phyloP scores from a whole-genome alignment of 2,888 invertebrate genomes.

The Allacma fusca region DNA sequence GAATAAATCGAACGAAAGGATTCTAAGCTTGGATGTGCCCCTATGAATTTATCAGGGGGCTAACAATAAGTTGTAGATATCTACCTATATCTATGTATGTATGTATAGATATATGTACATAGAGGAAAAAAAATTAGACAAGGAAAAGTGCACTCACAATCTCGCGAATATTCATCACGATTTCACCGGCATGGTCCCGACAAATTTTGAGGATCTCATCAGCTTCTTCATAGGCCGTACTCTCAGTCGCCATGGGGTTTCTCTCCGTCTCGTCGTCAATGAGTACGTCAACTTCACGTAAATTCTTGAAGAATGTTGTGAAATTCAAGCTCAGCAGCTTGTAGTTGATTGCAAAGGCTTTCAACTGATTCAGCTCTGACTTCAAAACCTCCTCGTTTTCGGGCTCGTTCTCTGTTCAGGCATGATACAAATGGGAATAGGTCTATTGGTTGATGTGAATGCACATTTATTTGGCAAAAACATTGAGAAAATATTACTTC shows the following conservation, averaged over 20 bases:
- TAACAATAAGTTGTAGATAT: too few species aligned
- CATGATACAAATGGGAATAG: background rate
- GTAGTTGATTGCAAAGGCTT: conserved; percentile 73
- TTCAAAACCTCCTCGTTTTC: conserved; percentile 32
- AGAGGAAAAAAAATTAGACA: too few species aligned
- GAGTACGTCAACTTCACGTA: conserved; percentile 67
- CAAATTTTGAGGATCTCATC: conserved; percentile 44
- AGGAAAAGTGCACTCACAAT: conserved; percentile 35
- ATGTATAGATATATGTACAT: too few species aligned
- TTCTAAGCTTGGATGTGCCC: too few species aligned
- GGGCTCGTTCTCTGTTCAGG: conserved; percentile 28
- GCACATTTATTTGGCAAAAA: background rate
- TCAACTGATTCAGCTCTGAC: conserved; percentile 35
- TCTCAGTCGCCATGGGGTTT: conserved; percentile 39
- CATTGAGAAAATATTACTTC: too few species aligned
- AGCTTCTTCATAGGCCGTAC: conserved; percentile 37
- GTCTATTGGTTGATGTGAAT: background rate
- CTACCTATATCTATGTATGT: too few species aligned
- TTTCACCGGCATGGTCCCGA: conserved; percentile 41
- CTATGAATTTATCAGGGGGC: too few species aligned
- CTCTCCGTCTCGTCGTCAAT: conserved; percentile 40
- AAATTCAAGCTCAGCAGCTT: conserved; percentile 75
- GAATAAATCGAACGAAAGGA: too few species aligned
- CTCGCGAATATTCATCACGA: conserved; percentile 41
- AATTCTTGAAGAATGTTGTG: conserved; percentile 75